These are phyloP conservation scores for Bolinopsis microptera DNA, from an alignment of 37 sponge, comb jelly and placozoan genomes.

Conservation along the genomic window DNA sequence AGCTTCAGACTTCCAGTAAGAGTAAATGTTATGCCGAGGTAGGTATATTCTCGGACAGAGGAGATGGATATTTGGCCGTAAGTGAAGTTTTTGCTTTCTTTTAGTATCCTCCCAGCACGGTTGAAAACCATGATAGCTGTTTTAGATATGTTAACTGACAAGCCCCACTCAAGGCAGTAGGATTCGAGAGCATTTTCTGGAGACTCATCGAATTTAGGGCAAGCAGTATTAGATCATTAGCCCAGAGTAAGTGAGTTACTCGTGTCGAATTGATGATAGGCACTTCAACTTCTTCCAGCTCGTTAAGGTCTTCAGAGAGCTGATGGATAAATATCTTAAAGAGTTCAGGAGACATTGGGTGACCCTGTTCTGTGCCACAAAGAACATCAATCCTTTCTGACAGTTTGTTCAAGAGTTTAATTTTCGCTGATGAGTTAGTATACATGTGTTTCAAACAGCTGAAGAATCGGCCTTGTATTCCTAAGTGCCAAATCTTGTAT, in stretches of 20 bases:
- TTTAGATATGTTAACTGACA: not conserved
- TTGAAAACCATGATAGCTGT: not conserved
- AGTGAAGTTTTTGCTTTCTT: not conserved
- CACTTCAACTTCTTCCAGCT: not conserved
- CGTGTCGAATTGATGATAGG: not conserved
- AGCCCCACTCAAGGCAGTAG: not conserved
- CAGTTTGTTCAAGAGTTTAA: not conserved
- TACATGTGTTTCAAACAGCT: not conserved
- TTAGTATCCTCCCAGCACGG: not conserved
- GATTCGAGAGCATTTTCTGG: not conserved
- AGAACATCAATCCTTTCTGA: not conserved
- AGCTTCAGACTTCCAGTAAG: not conserved
- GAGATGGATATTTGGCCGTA: not conserved
- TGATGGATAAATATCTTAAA: not conserved
- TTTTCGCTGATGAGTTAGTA: not conserved
- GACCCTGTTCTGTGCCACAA: not conserved
- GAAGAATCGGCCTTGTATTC: constrained; percentile 9
- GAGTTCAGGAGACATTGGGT: not conserved
- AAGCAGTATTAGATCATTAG: not conserved
- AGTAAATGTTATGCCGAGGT: not conserved
- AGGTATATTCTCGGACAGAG: not conserved
- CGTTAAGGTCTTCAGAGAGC: not conserved
- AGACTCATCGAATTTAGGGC: not conserved
- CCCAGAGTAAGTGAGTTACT: not conserved
- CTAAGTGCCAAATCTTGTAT: not conserved